Conservation (phyloP, 2,797 vertebrate species). For the Arnoldichthys spilopterus region DNA sequence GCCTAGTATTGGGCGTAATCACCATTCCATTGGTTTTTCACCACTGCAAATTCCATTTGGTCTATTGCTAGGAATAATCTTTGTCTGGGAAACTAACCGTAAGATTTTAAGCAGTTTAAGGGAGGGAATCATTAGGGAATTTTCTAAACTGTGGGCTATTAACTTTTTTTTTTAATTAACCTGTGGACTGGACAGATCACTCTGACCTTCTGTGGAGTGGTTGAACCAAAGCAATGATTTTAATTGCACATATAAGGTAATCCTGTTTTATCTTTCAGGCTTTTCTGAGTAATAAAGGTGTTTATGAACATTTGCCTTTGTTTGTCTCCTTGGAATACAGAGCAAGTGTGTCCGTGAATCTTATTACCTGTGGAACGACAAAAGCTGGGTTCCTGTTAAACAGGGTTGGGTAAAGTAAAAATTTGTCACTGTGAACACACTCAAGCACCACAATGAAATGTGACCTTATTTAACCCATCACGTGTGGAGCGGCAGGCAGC, state of each 20-base stretch:
- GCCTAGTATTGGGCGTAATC: no score
- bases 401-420: no score
- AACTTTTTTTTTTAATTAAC: conserved; percentile 9
- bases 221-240: conserved; percentile 50
- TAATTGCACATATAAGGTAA: conserved; percentile 32
- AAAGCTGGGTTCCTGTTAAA: not conserved
- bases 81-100: no score
- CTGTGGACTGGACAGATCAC: conserved; percentile 51
- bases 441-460: no score
- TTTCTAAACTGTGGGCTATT: conserved; percentile 9
- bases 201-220: conserved; percentile 40
- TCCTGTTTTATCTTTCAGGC: conserved; percentile 30
- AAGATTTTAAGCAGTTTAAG: not conserved
- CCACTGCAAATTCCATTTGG: no score
- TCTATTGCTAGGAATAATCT: no score
- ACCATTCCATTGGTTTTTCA: no score
- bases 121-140: not conserved
- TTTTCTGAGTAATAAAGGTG: conserved; percentile 43
- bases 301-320: not conserved
- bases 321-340: not conserved
- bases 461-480: no score
- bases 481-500: no score
- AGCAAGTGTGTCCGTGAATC: not conserved
- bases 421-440: no score
- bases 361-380: not conserved